Percentiles rank a stretch among this genome's conserved stretches.
phyloP scores from a whole-genome alignment of 2,113 vertebrate species.

The Bos indicus region DNA sequence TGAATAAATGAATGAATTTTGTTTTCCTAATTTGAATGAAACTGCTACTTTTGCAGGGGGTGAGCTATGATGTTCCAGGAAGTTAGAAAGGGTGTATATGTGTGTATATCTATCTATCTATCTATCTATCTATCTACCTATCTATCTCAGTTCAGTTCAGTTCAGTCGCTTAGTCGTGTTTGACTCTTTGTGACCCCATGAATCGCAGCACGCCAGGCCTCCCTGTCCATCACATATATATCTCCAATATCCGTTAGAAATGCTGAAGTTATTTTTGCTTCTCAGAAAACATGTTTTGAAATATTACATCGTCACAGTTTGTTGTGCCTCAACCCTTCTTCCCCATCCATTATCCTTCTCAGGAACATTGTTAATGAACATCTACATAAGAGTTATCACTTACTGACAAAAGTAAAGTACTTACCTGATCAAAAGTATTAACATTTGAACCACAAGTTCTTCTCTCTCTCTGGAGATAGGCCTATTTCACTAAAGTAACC shows the following conservation, averaged over 20 bases:
- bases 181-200: too few species aligned
- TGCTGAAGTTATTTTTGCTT: conserved; percentile 32
- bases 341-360: neutral
- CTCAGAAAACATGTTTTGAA: conserved; percentile 27
- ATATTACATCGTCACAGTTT: neutral
- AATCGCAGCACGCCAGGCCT: too few species aligned
- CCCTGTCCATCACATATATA: neutral
- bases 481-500: conserved; percentile 71
- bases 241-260: neutral
- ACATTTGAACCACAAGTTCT: conserved; percentile 65
- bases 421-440: conserved; percentile 70
- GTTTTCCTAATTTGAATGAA: conserved; percentile 20
- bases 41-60: neutral
- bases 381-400: conserved; percentile 50
- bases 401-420: conserved; percentile 54
- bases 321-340: neutral
- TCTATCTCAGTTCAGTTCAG: too few species aligned
- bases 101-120: neutral
- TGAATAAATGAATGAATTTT: conserved; percentile 5
- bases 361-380: conserved; percentile 58
- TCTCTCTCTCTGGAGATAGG: conserved; percentile 46
- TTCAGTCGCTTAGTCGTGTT: too few species aligned
- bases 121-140: too few species aligned
- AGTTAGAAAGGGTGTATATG: neutral
- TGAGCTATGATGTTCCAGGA: neutral